Conservation (phyloP, 2,113 vertebrate genomes). For the Rousettus leschenaultii region DNA sequence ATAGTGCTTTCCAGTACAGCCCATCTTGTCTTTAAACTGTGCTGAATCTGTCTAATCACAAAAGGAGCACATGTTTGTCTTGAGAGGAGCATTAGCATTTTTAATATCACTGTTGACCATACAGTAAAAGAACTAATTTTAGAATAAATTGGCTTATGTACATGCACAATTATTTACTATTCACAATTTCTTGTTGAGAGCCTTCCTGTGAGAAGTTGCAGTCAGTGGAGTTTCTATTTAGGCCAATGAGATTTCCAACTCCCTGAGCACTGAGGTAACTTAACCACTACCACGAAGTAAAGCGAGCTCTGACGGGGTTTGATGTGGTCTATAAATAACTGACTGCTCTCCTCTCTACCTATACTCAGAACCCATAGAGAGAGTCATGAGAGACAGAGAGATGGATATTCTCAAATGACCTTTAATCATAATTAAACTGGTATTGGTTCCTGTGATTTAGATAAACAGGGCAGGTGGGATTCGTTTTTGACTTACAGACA, state of each 20-base stretch:
- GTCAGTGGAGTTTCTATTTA: neutral
- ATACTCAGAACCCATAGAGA: neutral
- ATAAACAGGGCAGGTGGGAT: neutral
- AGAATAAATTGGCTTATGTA: neutral
- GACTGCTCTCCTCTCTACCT: neutral
- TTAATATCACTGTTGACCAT: constrained; percentile 20
- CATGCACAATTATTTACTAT: neutral
- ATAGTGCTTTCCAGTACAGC: neutral
- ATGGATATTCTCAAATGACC: neutral
- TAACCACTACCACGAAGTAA: neutral
- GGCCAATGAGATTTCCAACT: neutral
- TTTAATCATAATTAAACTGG: neutral
- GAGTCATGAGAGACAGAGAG: neutral
- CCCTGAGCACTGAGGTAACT: neutral
- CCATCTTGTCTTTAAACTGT: neutral
- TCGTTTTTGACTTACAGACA: neutral
- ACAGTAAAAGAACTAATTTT: constrained; percentile 35
- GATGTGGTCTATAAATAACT: neutral
- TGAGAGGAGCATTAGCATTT: neutral
- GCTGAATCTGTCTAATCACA: constrained; percentile 43
- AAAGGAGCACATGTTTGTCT: constrained; percentile 53
- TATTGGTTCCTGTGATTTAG: neutral
- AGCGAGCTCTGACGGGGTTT: neutral
- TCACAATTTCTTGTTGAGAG: neutral
- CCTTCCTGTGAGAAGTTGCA: neutral